These are phyloP conservation scores for Selenia dentaria DNA, from an alignment of 2,888 invertebrate genomes.

Conservation along the genomic window DNA sequence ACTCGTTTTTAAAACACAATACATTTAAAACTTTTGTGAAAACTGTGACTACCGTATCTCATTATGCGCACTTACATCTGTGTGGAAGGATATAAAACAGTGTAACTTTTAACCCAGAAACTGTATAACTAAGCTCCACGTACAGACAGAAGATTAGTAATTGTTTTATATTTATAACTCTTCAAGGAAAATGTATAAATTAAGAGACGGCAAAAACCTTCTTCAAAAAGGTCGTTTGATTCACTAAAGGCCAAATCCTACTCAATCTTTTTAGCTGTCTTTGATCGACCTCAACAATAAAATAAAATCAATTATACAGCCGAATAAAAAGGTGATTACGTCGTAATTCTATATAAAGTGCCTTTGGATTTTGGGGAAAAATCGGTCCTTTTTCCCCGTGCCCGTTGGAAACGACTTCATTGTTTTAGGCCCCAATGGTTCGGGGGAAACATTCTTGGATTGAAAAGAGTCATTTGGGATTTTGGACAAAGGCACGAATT, in stretches of 20 bases:
- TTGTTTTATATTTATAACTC: no score
- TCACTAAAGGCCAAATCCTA: conserved; percentile 25
- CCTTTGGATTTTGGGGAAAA: conserved; percentile 24
- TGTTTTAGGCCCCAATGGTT: conserved; percentile 33
- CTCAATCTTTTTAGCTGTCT: conserved; percentile 22
- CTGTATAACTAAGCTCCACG: no score
- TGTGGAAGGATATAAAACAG: no score
- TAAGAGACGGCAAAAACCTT: conserved; percentile 7
- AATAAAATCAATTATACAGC: conserved; percentile 35
- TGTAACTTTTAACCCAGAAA: no score
- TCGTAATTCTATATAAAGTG: conserved; percentile 15
- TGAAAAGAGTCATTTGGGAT: conserved; percentile 37
- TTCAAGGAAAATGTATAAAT: conserved; percentile 12
- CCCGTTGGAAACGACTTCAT: conserved; percentile 29
- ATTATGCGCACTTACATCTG: no score
- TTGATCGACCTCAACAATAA: conserved; percentile 30
- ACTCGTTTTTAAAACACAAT: no score
- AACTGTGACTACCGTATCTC: no score
- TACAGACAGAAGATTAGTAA: no score
- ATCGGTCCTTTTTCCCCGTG: conserved; percentile 16
- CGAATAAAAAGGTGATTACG: conserved; percentile 29
- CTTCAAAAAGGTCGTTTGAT: conserved; percentile 25
- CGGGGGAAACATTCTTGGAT: conserved; percentile 44
- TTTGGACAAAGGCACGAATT: conserved; percentile 45
- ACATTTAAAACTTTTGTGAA: no score